Conservation (phyloP, 2,797 vertebrate species). For the Pangasius larnaudii region DNA sequence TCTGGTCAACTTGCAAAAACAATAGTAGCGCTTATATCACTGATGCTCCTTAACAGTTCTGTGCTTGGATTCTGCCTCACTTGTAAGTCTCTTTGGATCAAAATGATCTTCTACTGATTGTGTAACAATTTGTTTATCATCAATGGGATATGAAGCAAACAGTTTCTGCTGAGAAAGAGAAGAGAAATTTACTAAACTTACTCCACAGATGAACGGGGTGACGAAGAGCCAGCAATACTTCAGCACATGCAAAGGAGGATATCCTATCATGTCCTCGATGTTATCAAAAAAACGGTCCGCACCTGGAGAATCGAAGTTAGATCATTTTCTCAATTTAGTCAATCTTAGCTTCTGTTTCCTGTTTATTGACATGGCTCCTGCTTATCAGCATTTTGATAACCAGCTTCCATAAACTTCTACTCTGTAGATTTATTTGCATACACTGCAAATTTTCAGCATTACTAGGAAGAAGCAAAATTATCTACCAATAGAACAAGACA, state of each 20-base stretch:
- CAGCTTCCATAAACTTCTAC: neutral
- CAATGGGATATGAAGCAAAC: neutral
- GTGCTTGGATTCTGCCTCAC: neutral
- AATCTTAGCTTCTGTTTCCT: neutral
- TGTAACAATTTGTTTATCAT: neutral
- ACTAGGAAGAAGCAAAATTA: neutral
- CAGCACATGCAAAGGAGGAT: slow-evolving; percentile 64
- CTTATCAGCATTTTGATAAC: neutral
- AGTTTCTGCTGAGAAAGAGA: neutral
- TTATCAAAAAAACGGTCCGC: slow-evolving; percentile 81
- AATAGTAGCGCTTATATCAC: neutral
- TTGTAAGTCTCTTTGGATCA: neutral
- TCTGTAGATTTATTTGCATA: neutral
- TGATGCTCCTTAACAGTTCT: neutral
- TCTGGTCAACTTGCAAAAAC: neutral
- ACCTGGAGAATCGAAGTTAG: slow-evolving; percentile 61
- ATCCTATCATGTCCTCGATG: slow-evolving; percentile 82
- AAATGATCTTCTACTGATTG: neutral
- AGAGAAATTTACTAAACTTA: slow-evolving; percentile 59
- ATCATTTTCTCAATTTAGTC: neutral
- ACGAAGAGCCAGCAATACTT: slow-evolving; percentile 84
- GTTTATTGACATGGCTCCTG: neutral
- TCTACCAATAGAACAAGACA: neutral
- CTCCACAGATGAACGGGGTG: slow-evolving; percentile 75
- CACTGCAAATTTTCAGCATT: neutral